Evolutionary conservation across 2,797 vertebrate species (phyloP), one percentile per base, ranked within the genome.

Genomic region (Phoeniculus purpureus): DNA sequence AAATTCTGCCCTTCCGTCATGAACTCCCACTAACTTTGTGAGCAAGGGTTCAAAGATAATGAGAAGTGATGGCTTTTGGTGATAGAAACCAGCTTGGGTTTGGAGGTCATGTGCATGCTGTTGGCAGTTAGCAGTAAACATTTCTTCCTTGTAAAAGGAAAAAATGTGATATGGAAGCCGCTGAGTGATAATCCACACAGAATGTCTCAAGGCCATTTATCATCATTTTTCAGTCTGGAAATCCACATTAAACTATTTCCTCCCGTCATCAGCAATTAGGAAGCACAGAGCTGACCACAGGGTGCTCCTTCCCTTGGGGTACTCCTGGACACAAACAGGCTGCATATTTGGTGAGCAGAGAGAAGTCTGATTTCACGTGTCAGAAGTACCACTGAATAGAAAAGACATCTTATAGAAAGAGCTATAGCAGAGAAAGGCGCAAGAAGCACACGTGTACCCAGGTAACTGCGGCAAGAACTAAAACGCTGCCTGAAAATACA

Each of bases 181-280:
- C 16, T 17, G 50, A 93, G 31, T 52, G 48, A 86, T 80, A 85
- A 81, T 26, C 76, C 3, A 9, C 78, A 48, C 17, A 55, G 64
- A 77, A 79, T 76, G 81, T 60, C 65, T 64, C 32, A 86, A 81
- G 48, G 32, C 61, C 71, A 59, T 59, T 92, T 72, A 71, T 58
- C 74, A 51, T 55, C 2, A 88, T 55, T 91, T 91, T 88, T 80
- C 87, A 90, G 58, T 59, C 81, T 90, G 58, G 54, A 91, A 94
- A 95, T 61, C 10, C 48, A 80, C 43, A 59, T 82, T 51, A 92
- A 65, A 48, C 10, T 14, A 43, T 86, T 88, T 90, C 75, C 59
- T 86, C 27, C 32, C 40, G 26, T 80, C 40, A 40, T 31, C 26
- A 85, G 48, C 34, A 79, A 85, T 72, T 58, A 80, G 43, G 40